These are phyloP conservation scores for Sebastes iracundus DNA, from an alignment of 2,797 vertebrate genomes.

Conservation along the genomic window DNA sequence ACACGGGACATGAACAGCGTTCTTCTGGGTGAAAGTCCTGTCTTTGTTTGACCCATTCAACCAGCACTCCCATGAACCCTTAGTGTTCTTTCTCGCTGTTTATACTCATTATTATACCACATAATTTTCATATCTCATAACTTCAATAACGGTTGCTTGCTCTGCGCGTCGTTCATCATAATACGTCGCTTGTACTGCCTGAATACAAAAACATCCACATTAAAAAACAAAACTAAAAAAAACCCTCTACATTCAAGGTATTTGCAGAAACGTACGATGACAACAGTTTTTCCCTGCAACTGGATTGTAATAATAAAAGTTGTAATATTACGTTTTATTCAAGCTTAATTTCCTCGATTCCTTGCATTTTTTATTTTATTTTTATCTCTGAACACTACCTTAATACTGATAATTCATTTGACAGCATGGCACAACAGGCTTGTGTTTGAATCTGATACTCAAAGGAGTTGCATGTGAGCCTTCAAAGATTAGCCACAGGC, in stretches of 20 bases:
- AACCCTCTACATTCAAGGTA: too few relatives aligned
- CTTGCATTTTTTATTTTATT: neutral
- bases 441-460: conserved; percentile 51
- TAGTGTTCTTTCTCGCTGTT: neutral
- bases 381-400: conserved; percentile 1
- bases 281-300: neutral
- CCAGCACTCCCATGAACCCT: neutral
- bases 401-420: conserved; percentile 30
- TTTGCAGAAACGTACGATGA: neutral
- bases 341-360: conserved; percentile 11
- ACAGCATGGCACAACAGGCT: conserved; percentile 37
- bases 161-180: neutral
- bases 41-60: neutral
- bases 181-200: neutral
- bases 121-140: neutral
- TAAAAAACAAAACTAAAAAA: neutral
- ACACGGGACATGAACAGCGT: neutral
- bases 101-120: neutral
- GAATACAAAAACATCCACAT: neutral
- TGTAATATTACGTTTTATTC: neutral
- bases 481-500: conserved; percentile 59
- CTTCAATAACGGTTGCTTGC: neutral
- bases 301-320: neutral
- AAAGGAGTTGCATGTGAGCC: conserved; percentile 29
- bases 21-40: neutral